Evolutionary conservation across 1,140 invertebrate species (phyloP).

Genomic region (Aethina tumida): DNA sequence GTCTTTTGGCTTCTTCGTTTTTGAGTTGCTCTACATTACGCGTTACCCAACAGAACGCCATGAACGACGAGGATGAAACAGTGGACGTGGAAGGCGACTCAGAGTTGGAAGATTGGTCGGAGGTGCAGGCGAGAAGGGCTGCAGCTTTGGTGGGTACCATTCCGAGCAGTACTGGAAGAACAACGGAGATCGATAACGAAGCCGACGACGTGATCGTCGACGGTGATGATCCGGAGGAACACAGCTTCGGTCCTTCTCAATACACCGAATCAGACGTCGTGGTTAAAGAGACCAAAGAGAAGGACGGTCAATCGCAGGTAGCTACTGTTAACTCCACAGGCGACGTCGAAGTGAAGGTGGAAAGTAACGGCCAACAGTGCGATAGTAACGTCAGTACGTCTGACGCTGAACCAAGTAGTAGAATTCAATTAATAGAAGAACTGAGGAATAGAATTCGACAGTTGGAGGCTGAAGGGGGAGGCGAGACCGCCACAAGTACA

Average conservation of each 20-base stretch:
- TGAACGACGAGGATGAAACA: slow-evolving; percentile 42
- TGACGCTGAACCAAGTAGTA: slow-evolving; percentile 39
- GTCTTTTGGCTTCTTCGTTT: background rate
- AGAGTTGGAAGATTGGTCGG: slow-evolving; percentile 35
- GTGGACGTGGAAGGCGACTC: slow-evolving; percentile 44
- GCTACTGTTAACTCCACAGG: slow-evolving; percentile 35
- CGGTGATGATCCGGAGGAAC: slow-evolving; percentile 57
- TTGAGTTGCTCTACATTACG: background rate
- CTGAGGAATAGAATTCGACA: slow-evolving; percentile 54
- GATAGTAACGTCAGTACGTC: slow-evolving; percentile 40
- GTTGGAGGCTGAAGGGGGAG: slow-evolving; percentile 42
- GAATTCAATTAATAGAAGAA: slow-evolving; percentile 52
- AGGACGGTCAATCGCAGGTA: slow-evolving; percentile 32
- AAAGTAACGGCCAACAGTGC: slow-evolving; percentile 30
- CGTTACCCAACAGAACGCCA: slow-evolving; percentile 16
- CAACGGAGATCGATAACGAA: slow-evolving; percentile 42
- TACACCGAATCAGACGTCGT: slow-evolving; percentile 54
- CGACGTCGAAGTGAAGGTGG: slow-evolving; percentile 32
- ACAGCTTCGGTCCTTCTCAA: slow-evolving; percentile 55
- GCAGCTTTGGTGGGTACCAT: slow-evolving; percentile 20
- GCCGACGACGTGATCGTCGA: slow-evolving; percentile 66
- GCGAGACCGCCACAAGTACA: slow-evolving; percentile 31
- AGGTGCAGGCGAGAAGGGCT: slow-evolving; percentile 27
- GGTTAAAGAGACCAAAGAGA: slow-evolving; percentile 22
- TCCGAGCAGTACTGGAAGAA: slow-evolving; percentile 22